phyloP scores from a whole-genome alignment of 2,797 vertebrate genomes.

The Apogon talboti region DNA sequence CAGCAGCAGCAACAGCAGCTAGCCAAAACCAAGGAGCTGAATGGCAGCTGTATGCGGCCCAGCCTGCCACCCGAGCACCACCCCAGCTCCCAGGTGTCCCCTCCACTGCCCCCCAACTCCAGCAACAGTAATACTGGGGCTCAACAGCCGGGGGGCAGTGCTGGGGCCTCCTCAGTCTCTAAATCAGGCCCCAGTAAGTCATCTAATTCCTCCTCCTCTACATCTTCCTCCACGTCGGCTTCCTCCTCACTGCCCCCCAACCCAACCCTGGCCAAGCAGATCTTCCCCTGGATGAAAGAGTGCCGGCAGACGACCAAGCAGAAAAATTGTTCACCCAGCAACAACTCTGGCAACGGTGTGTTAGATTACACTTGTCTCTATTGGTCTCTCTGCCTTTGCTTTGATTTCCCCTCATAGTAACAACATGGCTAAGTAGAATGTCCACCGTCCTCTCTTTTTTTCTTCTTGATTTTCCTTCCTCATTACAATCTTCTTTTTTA shows the following conservation, averaged over 20 bases:
- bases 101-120: conserved; percentile 84
- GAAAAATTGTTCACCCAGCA: conserved; percentile 94
- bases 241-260: conserved; percentile 87
- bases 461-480: conserved; percentile 30
- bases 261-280: conserved; percentile 93
- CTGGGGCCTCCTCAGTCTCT: conserved; percentile 63
- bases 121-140: conserved; percentile 83
- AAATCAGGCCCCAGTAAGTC: conserved; percentile 83
- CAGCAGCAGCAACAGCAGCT: conserved; percentile 80
- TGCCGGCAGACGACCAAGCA: conserved; percentile 95
- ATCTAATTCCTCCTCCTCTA: conserved; percentile 71
- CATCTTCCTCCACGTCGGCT: conserved; percentile 71
- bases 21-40: conserved; percentile 93
- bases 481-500: conserved; percentile 44
- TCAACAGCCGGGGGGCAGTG: conserved; percentile 83
- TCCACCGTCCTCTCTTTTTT: conserved; percentile 14
- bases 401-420: not conserved
- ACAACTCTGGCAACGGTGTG: conserved; percentile 90
- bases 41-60: conserved; percentile 94
- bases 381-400: conserved; percentile 45
- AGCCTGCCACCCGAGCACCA: conserved; percentile 89
- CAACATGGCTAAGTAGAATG: conserved; percentile 10
- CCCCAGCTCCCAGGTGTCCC: conserved; percentile 86
- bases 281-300: conserved; percentile 99
- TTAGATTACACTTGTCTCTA: conserved; percentile 62